phyloP scores from a whole-genome alignment of 2,888 invertebrate species.

The Gibbula magus region DNA sequence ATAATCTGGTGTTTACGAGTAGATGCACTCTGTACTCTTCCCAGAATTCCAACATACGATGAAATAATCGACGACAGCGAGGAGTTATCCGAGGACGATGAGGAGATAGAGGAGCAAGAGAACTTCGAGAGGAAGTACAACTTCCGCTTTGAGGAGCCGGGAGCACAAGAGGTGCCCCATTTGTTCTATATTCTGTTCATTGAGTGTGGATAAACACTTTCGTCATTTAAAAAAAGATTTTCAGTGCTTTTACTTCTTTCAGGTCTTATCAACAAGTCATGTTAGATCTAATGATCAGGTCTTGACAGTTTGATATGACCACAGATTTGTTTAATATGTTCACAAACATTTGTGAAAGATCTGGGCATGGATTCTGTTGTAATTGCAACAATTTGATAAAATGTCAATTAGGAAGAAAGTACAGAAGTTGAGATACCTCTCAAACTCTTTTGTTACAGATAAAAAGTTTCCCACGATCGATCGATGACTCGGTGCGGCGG shows the following conservation, averaged over 20 bases:
- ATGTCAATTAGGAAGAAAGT: not conserved
- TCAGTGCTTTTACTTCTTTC: too few species aligned
- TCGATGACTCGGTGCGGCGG: conserved; percentile 87
- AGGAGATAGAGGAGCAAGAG: conserved; percentile 86
- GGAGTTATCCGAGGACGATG: conserved; percentile 83
- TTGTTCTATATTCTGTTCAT: conserved; percentile 34
- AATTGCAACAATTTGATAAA: too few species aligned
- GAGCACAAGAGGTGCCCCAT: conserved; percentile 82
- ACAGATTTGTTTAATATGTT: too few species aligned
- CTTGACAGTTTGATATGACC: too few species aligned
- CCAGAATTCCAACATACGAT: conserved; percentile 77
- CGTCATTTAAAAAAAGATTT: too few species aligned
- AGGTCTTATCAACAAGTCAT: too few species aligned
- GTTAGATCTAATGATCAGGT: too few species aligned
- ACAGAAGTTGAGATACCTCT: not conserved
- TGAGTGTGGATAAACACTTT: not conserved
- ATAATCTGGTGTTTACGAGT: too few species aligned
- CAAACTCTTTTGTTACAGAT: conserved; percentile 77
- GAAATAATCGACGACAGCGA: conserved; percentile 81
- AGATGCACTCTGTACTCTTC: not conserved
- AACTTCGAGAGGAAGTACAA: conserved; percentile 96
- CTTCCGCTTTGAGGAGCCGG: conserved; percentile 97
- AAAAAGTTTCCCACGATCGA: conserved; percentile 92
- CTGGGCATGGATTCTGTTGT: too few species aligned
- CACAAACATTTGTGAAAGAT: too few species aligned